These are phyloP conservation scores for Erithacus rubecula DNA, from an alignment of 2,797 vertebrate species.

Conservation along the genomic window DNA sequence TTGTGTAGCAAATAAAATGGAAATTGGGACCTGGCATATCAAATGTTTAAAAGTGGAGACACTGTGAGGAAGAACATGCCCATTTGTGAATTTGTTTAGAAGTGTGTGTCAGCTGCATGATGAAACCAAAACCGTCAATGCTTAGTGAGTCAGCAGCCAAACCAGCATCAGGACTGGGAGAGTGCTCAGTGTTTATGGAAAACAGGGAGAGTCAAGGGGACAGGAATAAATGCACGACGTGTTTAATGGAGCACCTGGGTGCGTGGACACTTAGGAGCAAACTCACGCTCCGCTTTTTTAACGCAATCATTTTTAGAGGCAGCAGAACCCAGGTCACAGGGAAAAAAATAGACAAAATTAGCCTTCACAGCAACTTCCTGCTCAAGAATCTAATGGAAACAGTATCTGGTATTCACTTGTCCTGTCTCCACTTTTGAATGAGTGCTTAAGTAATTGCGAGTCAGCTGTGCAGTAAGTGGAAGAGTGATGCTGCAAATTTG, in stretches of 20 bases:
- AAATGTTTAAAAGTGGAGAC: background rate
- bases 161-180: background rate
- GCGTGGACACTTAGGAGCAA: background rate
- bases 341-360: background rate
- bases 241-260: background rate
- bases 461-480: background rate
- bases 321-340: background rate
- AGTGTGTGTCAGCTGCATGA: conserved; percentile 34
- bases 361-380: background rate
- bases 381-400: background rate
- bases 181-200: conserved; percentile 12
- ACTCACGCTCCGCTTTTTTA: background rate
- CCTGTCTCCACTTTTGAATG: background rate
- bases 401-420: background rate
- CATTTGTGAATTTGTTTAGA: background rate
- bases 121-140: conserved; percentile 35
- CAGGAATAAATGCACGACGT: accelerated
- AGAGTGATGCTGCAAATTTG: background rate
- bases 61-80: background rate
- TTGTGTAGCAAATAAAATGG: background rate
- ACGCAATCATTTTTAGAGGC: background rate
- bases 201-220: conserved; percentile 7
- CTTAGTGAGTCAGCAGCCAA: conserved; percentile 31
- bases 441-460: background rate
- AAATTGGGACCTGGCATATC: background rate